Evolutionary conservation across 2,797 vertebrate genomes (phyloP), one percentile per base, ranked within the genome.

Genomic region (Hydrocynus forskahlii): DNA sequence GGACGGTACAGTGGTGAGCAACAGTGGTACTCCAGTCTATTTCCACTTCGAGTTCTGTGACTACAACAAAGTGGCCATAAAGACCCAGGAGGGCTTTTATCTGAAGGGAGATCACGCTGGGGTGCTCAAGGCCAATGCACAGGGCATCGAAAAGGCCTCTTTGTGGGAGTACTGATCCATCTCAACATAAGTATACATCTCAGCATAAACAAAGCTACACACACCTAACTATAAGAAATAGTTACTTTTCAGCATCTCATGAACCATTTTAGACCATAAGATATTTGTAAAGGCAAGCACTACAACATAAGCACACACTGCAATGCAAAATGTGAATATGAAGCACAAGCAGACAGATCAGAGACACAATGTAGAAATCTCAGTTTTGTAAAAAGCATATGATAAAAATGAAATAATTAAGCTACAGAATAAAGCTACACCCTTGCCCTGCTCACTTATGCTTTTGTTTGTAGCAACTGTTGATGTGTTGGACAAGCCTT

Each of bases 1-100:
- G 0, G 96, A 97, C 78, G 91, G 94, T 0, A 92, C 95, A 0
- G 95, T 99, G 77, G 95, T 92, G 83, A 97, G 97, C 94, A 94
- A 95, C 93, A 96, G 95, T 16, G 87, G 93, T 75, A 78, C 88
- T 0, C 97, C 96, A 0, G 94, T 96, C 86, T 95, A 96, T 89
- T 99, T 99, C 95, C 95, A 95, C 87, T 96, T 99, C 14, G 96
- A 98, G 92, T 98, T 99, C 93, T 97, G 96, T 60, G 97, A 98
- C 87, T 95, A 96, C 85, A 97, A 97, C 94, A 97, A 98, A 91
- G 94, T 99, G 94, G 97, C 97, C 57, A 96, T 99, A 89, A 95
- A 96, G 62, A 95, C 92, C 54, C 76, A 87, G 21, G 96, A 96
- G 0, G 96, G 97, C 72, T 96, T 95, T 88, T 99, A 98, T 90